These are phyloP conservation scores for Xenopus tropicalis DNA, from an alignment of 2,113 vertebrate genomes.

Conservation along the genomic window UCB_Xtro_10.0 CM004452.2:12036501-12037000, in stretches of 20 bases:
- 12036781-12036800: slow-evolving; percentile 7
- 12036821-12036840: not conserved
- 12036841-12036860: not conserved
- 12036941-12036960: slow-evolving; percentile 11
- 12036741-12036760: not conserved
- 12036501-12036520: too few relatives aligned
- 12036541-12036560: slow-evolving; percentile 25
- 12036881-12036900: not conserved
- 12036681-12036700: too few relatives aligned
- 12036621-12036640: too few relatives aligned
- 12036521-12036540: not conserved
- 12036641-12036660: too few relatives aligned
- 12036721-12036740: not conserved
- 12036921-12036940: too few relatives aligned
- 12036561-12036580: not conserved
- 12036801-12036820: not conserved
- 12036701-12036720: not conserved
- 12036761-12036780: not conserved
- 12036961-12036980: slow-evolving; percentile 41
- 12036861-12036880: slow-evolving; percentile 18
- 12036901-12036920: not conserved
- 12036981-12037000: slow-evolving; percentile 44
- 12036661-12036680: too few relatives aligned
- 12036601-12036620: not conserved
- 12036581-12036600: slow-evolving; percentile 32